Evolutionary conservation across 2,888 invertebrate species (phyloP).

Genomic region (Nemoura dubitans): DNA sequence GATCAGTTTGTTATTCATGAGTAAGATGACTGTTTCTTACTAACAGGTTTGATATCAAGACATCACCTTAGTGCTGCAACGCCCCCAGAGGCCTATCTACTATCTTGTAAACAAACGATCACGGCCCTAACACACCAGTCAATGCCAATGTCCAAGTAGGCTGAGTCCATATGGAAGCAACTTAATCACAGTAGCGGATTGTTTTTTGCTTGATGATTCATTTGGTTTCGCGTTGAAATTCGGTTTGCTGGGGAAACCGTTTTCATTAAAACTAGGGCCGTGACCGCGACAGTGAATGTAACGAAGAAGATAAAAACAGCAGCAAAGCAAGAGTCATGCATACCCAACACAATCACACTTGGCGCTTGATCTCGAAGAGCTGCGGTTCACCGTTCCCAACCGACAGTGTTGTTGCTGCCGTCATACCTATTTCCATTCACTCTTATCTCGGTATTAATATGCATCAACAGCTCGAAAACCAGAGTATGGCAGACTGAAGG

Average conservation of each 20-base stretch:
- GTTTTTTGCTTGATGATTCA: neutral
- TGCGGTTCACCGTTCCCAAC: neutral
- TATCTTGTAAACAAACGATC: slow-evolving; percentile 25
- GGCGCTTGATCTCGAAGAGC: neutral
- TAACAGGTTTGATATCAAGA: slow-evolving; percentile 28
- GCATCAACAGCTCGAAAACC: neutral
- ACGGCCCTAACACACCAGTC: neutral
- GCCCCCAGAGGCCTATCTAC: slow-evolving; percentile 43
- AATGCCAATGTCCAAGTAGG: neutral
- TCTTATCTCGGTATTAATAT: neutral
- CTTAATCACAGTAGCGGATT: no score
- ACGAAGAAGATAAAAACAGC: slow-evolving; percentile 45
- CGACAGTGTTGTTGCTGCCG: neutral
- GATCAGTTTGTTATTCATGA: slow-evolving; percentile 36
- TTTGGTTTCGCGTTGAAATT: neutral
- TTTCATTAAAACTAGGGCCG: neutral
- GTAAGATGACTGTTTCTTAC: slow-evolving; percentile 29
- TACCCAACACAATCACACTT: slow-evolving; percentile 13
- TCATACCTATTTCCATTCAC: neutral
- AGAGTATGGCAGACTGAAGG: slow-evolving; percentile 53
- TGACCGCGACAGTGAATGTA: slow-evolving; percentile 29
- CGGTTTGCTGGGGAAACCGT: slow-evolving; percentile 19
- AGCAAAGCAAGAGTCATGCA: slow-evolving; percentile 44
- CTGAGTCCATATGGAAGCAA: neutral
- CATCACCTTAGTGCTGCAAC: slow-evolving; percentile 46